Evolutionary conservation across 1,140 invertebrate species (phyloP), one percentile per base, ranked within the genome.

Genomic region (Ditylenchus dipsaci): DNA sequence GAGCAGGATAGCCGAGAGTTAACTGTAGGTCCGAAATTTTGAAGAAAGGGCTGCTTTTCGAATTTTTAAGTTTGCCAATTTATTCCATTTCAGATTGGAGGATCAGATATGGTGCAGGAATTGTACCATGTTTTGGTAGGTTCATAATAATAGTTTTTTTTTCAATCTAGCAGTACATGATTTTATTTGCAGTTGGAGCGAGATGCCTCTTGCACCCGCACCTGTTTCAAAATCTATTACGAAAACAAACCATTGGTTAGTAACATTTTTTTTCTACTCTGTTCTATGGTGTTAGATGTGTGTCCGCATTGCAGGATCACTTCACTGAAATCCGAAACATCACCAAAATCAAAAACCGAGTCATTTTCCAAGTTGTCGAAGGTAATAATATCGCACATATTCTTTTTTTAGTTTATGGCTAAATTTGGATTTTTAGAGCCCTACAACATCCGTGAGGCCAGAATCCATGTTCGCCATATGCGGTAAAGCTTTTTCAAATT

Each of bases 241-340:
- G 71, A 72, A 23, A 69, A 69, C 8, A 64, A 47, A 17, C 19
- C 71, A 13, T 65, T 72, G 21, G 49, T 53, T 7, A 53, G n/a
- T 53, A 8, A 5, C 3, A 11, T 38, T 3, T 38, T 38, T 3
- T 38, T 38, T 3, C n/a, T n/a, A n/a, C n/a, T 38, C 11, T 38
- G 33, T 38, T 38, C 3, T 38, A 11, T 38, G 33, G 11, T 38
- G 33, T 38, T 38, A 5, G 33, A 38, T 38, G 33, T 38, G 33
- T 11, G n/a, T n/a, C n/a, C n/a, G n/a, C n/a, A 8, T 53, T 53
- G n/a, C 49, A 53, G 49, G 71, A 72, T 57, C 62, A 74, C 11
- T 72, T 75, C 33, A 74, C 71, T 17, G 71, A 72, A 56, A 64
- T 72, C 15, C 30, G 60, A 8, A 72, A 72, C 38, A 58, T 72